Evolutionary conservation across 2,888 invertebrate genomes (phyloP), one percentile per base, ranked within the genome.

Genomic region (Panzeria rudis): DNA sequence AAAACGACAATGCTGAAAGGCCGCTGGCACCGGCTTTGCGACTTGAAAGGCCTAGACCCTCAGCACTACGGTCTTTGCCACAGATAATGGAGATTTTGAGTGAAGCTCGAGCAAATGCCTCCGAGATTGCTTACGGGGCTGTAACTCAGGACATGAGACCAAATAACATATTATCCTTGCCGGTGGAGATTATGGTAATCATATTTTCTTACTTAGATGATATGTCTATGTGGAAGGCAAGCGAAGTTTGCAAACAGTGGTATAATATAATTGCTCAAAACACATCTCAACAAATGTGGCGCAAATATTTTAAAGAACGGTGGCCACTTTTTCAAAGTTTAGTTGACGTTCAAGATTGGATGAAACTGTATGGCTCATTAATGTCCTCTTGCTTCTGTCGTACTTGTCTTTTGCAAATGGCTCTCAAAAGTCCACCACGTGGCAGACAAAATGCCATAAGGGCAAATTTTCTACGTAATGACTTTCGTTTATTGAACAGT

Each of bases 121-220:
- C 88, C 20, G 90, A 89, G 86, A 88, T 88, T 25, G 86, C 87
- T 25, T 77, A 17, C 0, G 83, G 81, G 0, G 85, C 73, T 6
- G 83, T 71, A 0, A 61, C 68, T 8, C 20, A 35, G 35, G 6
- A 61, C 23, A 9, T 62, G 8, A 61, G 64, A 7, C 73, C 76
- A 9, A 89, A 88, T 69, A 90, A 89, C 23, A 91, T 91, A 2
- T 86, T 87, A 3, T 87, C 89, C 2, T 87, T 93, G 41, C 92
- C 91, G 59, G 90, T 93, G 87, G 88, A 93, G 95, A 97, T 98
- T 87, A 93, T 98, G 90, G 94, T 98, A 69, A 95, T 96, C 86
- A 97, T 98, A 86, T 98, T 98, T 93, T 95, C 96, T 69, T 96
- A 97, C 92, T 93, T 98, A 90, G 98, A 98, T 91, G 98, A 98